These are phyloP conservation scores for Manis pentadactyla DNA, from an alignment of 2,797 vertebrate genomes.

Conservation along the genomic window DNA sequence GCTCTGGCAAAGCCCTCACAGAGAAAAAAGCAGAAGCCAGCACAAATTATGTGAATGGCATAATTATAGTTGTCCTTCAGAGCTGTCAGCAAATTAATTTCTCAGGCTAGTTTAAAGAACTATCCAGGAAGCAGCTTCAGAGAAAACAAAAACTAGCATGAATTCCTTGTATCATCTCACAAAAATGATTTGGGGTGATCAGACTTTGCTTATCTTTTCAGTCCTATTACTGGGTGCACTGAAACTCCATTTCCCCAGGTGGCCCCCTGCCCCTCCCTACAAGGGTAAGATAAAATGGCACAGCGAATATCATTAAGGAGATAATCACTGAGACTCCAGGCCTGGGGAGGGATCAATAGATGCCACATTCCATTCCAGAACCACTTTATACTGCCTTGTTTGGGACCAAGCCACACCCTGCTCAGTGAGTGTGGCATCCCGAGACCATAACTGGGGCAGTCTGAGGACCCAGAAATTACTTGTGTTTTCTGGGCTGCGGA, in stretches of 20 bases:
- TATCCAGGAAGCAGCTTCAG: neutral
- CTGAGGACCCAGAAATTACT: neutral
- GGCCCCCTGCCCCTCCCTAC: neutral
- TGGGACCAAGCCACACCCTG: neutral
- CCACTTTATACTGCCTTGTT: neutral
- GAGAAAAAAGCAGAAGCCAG: slow-evolving; percentile 23
- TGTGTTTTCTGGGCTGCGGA: neutral
- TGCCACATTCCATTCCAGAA: neutral
- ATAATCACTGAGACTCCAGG: neutral
- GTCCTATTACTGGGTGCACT: neutral
- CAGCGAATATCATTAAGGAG: neutral
- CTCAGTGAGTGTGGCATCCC: neutral
- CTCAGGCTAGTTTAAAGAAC: neutral
- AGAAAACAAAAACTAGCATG: slow-evolving; percentile 46
- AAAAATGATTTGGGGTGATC: neutral
- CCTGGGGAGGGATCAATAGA: neutral
- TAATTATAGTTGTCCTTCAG: slow-evolving; percentile 26
- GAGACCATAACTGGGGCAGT: neutral
- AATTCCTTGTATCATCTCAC: neutral
- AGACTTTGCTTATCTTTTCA: neutral
- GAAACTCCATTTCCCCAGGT: neutral
- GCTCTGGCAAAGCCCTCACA: neutral
- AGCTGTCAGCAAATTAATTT: slow-evolving; percentile 64
- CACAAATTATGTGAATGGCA: slow-evolving; percentile 5
- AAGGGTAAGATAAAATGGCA: neutral